These are phyloP conservation scores for Neodon shergylaensis DNA, from an alignment of 2,113 vertebrate genomes.

Conservation along the genomic window DNA sequence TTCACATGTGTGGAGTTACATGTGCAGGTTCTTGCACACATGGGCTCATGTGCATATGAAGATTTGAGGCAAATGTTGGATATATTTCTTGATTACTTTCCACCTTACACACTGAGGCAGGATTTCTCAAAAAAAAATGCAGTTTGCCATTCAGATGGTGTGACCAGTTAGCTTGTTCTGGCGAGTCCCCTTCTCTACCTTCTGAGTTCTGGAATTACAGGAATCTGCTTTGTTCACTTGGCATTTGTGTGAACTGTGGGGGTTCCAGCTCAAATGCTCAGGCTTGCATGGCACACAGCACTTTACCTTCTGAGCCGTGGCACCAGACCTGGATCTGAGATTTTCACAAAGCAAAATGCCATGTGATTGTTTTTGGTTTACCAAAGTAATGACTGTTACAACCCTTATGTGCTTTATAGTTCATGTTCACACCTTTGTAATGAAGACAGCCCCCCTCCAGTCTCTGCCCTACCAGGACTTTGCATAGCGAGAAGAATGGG, in stretches of 20 bases:
- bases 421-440: slow-evolving; percentile 1
- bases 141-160: neutral
- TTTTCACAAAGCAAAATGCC: slow-evolving; percentile 4
- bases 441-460: neutral
- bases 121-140: neutral
- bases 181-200: neutral
- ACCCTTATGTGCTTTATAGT: neutral
- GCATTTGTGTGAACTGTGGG: too few relatives aligned
- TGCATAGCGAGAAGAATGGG: neutral
- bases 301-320: neutral
- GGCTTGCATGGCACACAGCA: neutral
- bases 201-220: neutral
- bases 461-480: neutral
- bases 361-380: neutral
- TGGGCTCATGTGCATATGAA: neutral
- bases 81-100: neutral
- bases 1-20: too few relatives aligned
- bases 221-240: too few relatives aligned
- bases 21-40: neutral
- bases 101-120: neutral
- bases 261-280: too few relatives aligned
- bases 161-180: too few relatives aligned
- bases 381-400: neutral
- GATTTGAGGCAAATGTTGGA: neutral
- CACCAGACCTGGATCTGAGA: neutral